Base-by-base conservation (phyloP, 2,888 invertebrate genomes). In the Linyphia triangularis region DNA sequence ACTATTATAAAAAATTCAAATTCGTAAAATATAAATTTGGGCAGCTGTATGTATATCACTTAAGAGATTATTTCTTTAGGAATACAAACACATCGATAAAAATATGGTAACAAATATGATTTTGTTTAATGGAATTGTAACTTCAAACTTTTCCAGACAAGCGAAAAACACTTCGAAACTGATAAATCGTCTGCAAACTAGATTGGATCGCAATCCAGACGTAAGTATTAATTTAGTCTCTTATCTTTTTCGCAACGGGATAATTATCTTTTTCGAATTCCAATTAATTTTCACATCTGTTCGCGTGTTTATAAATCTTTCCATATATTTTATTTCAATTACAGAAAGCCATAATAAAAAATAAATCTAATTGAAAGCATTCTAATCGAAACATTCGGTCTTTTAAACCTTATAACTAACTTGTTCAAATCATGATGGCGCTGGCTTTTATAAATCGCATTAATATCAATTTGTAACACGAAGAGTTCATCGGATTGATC, bases 401-500 rank as follows among this genome's bases (percentile, higher is more conserved):
- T 28, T n/a, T n/a, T n/a, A 30, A 59, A 59, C 30, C 59, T 5
- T 16, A 22, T 19, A 40, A 69, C 37, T 37, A 69, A 69, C 37
- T 40, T 59, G 22, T 72, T 72, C 59, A 73, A 70, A 13, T n/a
- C 61, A 13, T 57, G 73, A 59, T 73, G 13, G 26, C 28, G 33
- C 61, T 40, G 51, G 63, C 26, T 51, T 75, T 67, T 75, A 67
- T 37, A 24, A 10, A 28, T 69, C 26, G 57, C 69, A 85, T 85
- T 85, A 77, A 85, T 85, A 85, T 85, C 84, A 85, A 85, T 85
- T 85, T 77, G 59, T 33, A 67, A 67, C 75, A 67, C 40, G 77
- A 67, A 28, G 69, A 69, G 26, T 37, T 57, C 73, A 59, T 28
- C 59, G 26, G 43, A 57, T 57, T 19, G 77, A 77, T 69, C 75